Conservation (phyloP, 2,797 vertebrate genomes). For the Mus spretus region DNA sequence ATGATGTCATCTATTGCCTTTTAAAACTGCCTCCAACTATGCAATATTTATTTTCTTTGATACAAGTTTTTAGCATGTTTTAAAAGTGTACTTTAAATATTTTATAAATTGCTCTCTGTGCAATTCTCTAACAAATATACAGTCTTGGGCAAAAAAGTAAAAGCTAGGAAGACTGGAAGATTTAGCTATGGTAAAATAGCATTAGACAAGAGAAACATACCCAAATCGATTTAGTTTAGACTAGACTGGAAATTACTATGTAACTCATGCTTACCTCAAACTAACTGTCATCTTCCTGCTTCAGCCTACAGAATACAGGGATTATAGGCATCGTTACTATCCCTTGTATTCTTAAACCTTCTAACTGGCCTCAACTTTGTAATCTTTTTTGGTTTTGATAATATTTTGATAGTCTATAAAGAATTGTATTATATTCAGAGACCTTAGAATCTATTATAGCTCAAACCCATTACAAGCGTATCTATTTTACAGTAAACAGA, state of each 20-base stretch:
- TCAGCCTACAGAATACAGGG: not conserved
- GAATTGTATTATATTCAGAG: not conserved
- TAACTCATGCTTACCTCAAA: not conserved
- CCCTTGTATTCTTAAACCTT: not conserved
- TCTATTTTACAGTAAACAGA: not conserved
- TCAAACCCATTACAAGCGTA: not conserved
- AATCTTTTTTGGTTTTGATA: not conserved
- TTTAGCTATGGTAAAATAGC: conserved; percentile 22
- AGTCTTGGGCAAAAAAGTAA: not conserved
- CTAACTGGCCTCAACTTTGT: not conserved
- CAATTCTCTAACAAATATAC: not conserved
- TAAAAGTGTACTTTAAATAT: conserved; percentile 44
- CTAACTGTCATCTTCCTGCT: not conserved
- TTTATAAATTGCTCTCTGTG: conserved; percentile 52
- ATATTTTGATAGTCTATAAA: conserved; percentile 37
- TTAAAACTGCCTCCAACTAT: conserved; percentile 57
- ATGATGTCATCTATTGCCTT: conserved; percentile 53
- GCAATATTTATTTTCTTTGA: conserved; percentile 69
- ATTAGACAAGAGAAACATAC: conserved; percentile 2
- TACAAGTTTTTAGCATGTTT: conserved; percentile 43
- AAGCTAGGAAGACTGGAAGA: conserved; percentile 26
- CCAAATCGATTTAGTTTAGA: not conserved
- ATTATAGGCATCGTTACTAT: not conserved
- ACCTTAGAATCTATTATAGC: not conserved
- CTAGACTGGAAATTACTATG: not conserved